Base-by-base conservation (phyloP, 2,888 invertebrate species). In the Cremastobaeus sp. region DNA sequence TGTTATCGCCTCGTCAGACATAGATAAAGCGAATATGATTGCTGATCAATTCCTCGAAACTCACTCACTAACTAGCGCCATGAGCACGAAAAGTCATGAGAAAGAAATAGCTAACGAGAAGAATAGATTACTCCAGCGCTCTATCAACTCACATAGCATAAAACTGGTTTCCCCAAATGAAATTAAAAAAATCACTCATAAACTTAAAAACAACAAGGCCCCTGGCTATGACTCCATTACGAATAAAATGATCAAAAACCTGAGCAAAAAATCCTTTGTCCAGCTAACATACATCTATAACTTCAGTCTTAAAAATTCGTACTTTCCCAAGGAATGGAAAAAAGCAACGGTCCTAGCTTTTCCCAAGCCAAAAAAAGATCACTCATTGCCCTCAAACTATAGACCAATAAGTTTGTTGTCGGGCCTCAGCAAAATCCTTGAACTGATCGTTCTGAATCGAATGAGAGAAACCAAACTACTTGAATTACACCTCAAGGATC, bases 351-450 rank as follows among this genome's bases (percentile, higher is more conserved):
- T 43, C 3, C 11, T 43, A 1, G 21, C 50, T 6, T 34, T 50
- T 12, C 47, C 21, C n/a, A 69, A 74, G 48, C 47, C 68, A 8
- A 57, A 45, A 0, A 69, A 69, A 54, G 39, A 50, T 6, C 5
- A 8, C 8, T 45, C 32, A 17, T 0, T 12, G 1, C 20, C 64
- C 1, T 2, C 8, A 18, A 74, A 34, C 14, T 74, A 74, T 37
- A 28, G 74, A 30, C 68, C 69, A 9, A 69, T 74, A 1, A 74
- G 68, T 11, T 30, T 74, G 3, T 35, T 69, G 0, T 8, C 25
- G 6, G 73, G 71, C 2, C 18, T 78, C 2, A 64, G 76, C 43
- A 81, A 81, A 68, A 15, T 79, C 0, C 52, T 78, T 0, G 79
- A 81, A 68, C 70, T 50, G 14, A 57, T 78, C 1, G 41, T 79